These are phyloP conservation scores for Thecophora atra DNA, from an alignment of 2,888 invertebrate species.

Conservation along the genomic window DNA sequence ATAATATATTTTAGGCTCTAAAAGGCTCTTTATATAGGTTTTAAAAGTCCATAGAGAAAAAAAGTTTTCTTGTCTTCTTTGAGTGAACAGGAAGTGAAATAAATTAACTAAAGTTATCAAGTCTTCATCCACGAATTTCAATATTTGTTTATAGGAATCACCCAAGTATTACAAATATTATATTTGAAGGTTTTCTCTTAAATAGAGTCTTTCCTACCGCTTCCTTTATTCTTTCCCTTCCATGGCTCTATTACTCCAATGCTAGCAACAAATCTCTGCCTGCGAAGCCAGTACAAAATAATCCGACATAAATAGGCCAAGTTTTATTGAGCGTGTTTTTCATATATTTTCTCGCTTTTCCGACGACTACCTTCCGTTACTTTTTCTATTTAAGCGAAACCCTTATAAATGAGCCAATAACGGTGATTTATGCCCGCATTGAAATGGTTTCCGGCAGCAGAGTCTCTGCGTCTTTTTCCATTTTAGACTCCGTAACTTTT, in stretches of 20 bases:
- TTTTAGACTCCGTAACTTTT: not conserved
- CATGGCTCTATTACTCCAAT: not conserved
- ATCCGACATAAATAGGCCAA: slow-evolving; percentile 9
- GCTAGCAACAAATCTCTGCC: slow-evolving; percentile 1
- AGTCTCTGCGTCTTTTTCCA: not conserved
- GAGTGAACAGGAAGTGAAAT: no score
- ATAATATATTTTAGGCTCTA: no score
- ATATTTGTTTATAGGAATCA: no score
- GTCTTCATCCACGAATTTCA: no score
- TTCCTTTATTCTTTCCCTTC: not conserved
- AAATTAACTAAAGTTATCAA: no score
- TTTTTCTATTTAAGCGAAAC: slow-evolving; percentile 26
- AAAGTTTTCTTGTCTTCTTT: no score
- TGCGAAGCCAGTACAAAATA: slow-evolving; percentile 3
- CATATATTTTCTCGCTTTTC: not conserved
- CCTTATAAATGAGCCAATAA: slow-evolving; percentile 33
- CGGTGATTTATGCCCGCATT: slow-evolving; percentile 26
- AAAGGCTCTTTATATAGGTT: no score
- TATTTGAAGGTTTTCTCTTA: no score
- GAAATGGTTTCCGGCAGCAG: slow-evolving; percentile 12
- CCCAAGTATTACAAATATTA: no score
- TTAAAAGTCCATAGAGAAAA: no score
- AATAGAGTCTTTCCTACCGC: no score
- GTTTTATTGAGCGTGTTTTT: slow-evolving; percentile 24
- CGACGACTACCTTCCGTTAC: not conserved